Evolutionary conservation across 2,113 vertebrate genomes (phyloP).

Genomic region (Dromaius novaehollandiae): DNA sequence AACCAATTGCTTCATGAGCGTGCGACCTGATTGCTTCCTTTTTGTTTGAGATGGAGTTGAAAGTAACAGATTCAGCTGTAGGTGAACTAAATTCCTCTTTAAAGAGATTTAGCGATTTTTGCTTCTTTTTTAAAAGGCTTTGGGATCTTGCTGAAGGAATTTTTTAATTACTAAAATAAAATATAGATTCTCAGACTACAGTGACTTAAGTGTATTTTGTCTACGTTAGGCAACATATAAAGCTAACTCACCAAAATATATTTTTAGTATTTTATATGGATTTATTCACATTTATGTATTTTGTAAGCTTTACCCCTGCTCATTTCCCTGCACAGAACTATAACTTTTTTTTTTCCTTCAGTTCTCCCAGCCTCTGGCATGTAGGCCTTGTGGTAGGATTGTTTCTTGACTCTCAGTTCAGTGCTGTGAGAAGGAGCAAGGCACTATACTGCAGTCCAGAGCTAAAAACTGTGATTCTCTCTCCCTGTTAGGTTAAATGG

Average conservation of each 20-base stretch:
- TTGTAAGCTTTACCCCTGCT: background rate
- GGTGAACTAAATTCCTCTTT: background rate
- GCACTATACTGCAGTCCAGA: background rate
- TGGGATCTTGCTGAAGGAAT: background rate
- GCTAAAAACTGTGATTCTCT: background rate
- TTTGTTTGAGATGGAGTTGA: background rate
- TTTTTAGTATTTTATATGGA: background rate
- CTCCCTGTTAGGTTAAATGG: background rate
- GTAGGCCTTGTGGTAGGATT: background rate
- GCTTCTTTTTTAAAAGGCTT: background rate
- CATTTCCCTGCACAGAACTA: background rate
- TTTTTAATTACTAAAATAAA: background rate
- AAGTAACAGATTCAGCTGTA: background rate
- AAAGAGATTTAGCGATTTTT: background rate
- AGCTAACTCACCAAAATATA: background rate
- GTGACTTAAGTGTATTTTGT: background rate
- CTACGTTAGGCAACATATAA: background rate
- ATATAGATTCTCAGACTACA: background rate
- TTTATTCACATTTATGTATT: background rate
- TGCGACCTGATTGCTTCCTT: conserved; percentile 33
- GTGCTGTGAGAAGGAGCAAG: background rate
- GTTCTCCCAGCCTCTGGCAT: background rate
- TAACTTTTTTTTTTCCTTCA: background rate
- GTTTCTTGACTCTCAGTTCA: conserved; percentile 2
- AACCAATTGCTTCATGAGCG: background rate